Conservation (phyloP, 2,888 invertebrate genomes). For the Nemotelus pantherinus region DNA sequence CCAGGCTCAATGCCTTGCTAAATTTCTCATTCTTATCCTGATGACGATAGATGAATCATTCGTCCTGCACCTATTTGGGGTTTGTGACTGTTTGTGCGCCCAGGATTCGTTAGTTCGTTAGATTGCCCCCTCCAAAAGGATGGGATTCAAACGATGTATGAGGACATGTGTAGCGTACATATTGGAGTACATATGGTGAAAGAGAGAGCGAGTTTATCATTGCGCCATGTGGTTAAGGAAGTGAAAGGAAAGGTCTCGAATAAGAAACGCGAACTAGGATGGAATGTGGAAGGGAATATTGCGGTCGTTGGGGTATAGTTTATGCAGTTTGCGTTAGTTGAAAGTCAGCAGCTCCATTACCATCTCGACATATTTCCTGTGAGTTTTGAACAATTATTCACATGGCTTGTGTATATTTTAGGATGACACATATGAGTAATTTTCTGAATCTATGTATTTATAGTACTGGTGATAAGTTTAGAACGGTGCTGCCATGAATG, state of each 20-base stretch:
- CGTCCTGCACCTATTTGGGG: neutral
- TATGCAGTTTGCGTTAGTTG: neutral
- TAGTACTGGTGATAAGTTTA: no score
- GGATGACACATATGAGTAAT: constrained; percentile 27
- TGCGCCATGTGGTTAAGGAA: no score
- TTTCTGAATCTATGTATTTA: neutral
- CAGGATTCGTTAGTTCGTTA: no score
- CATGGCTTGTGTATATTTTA: constrained; percentile 24
- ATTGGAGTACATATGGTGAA: no score
- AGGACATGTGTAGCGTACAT: no score
- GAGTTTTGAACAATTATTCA: constrained; percentile 34
- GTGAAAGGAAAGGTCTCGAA: neutral
- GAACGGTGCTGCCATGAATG: no score
- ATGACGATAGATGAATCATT: neutral
- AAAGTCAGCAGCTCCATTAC: constrained; percentile 27
- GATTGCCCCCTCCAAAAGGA: no score
- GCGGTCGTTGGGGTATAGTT: neutral
- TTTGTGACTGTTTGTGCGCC: no score
- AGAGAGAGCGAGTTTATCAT: no score
- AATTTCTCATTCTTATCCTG: constrained; percentile 18
- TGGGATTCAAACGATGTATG: no score
- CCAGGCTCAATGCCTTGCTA: constrained; percentile 41
- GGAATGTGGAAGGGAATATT: neutral
- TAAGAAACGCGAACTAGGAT: neutral
- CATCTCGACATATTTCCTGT: constrained; percentile 9